Conservation (phyloP, 2,888 invertebrate genomes). For the Junonia oenone region DNA sequence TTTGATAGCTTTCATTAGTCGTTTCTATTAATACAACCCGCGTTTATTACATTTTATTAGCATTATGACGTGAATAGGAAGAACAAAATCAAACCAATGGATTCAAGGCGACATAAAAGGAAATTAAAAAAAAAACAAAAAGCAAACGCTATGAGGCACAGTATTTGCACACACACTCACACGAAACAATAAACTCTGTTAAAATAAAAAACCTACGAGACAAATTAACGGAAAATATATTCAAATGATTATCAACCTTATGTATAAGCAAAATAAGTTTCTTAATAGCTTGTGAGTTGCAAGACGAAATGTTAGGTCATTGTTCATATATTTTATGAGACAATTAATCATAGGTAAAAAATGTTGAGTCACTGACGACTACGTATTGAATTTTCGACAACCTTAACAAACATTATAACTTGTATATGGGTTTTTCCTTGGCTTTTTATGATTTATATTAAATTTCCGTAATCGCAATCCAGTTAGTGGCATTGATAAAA, state of each 20-base stretch:
- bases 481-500: neutral
- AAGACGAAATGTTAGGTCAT: conserved; percentile 7
- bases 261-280: neutral
- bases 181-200: conserved; percentile 15
- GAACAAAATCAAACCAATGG: conserved; percentile 25
- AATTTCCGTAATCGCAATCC: neutral
- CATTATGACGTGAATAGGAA: neutral
- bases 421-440: conserved; percentile 6
- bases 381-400: conserved; percentile 3
- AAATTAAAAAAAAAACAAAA: conserved; percentile 27
- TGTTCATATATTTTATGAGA: conserved; percentile 18
- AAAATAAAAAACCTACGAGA: conserved; percentile 7
- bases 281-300: neutral
- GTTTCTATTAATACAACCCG: no score
- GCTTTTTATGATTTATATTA: neutral
- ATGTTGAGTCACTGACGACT: conserved; percentile 20
- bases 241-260: conserved; percentile 3
- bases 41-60: no score
- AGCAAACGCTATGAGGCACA: conserved; percentile 33
- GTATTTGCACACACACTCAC: conserved; percentile 27
- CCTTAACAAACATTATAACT: neutral
- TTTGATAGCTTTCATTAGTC: no score
- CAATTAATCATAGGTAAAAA: conserved; percentile 16
- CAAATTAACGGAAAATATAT: neutral
- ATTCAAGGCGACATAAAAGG: conserved; percentile 30